Evolutionary conservation across 2,888 invertebrate species (phyloP), one percentile per base, ranked within the genome.

Genomic region (Ormia ochracea): DNA sequence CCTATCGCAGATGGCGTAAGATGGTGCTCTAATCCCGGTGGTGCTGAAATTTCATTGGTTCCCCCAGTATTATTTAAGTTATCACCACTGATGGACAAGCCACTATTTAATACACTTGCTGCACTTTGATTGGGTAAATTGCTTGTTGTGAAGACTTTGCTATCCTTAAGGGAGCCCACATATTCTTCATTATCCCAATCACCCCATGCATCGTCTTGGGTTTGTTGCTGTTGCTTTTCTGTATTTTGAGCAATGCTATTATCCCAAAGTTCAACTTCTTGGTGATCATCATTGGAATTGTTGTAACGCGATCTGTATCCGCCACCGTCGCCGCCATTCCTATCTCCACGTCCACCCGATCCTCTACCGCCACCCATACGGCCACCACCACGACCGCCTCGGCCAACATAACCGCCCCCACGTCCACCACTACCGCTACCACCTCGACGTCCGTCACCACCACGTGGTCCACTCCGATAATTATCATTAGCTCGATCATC

Each of bases 181-280:
- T 98, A 98, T 89, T 98, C 98, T 90, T 98, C 97, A 86, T 94
- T 95, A 90, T 95, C 96, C 96, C 95, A 96, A 89, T 95, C 95
- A 70, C 91, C 91, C 91, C 92, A 92, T 38, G 91, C 90, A 84
- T 91, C 91, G 70, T 88, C 89, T 43, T 86, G 86, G 26, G 81
- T 79, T 80, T 85, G 85, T 54, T 87, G 87, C 78, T 86, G 88
- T 73, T 88, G 89, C 78, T 89, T 89, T 17, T 89, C 89, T 2
- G 89, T 88, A 80, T 88, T 89, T 58, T 89, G 88, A 28, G 89
- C 89, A 76, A 89, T 88, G 89, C 87, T 89, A 73, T 92, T 93
- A 77, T 93, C 93, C 90, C 92, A 92, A n/a, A 91, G 90, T 75
- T 92, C 92, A 33, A 92, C 92, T 79, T 90, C 90, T 72, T 89